Evolutionary conservation across 2,888 invertebrate genomes (phyloP).

Genomic region (Synanthedon tipuliformis): DNA sequence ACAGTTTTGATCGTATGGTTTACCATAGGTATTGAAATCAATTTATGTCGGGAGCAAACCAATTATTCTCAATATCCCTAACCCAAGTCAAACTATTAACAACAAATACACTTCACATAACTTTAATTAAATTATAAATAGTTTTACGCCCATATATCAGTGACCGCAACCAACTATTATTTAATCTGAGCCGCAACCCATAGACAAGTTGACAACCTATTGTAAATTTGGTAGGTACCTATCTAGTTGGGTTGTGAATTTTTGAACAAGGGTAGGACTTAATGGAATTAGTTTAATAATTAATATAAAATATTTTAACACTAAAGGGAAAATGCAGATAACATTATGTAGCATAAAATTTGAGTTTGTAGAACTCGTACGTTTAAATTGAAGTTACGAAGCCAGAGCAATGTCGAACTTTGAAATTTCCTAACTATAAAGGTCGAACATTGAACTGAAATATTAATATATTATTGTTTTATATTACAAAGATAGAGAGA

Average conservation of each 20-base stretch:
- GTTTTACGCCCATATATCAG: neutral
- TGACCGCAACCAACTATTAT: no score
- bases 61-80: no score
- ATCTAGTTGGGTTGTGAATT: constrained; percentile 5
- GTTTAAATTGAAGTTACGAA: constrained; percentile 17
- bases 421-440: constrained; percentile 8
- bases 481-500: neutral
- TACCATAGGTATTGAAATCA: no score
- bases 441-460: neutral
- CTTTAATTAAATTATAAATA: neutral
- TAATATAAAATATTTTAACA: constrained; percentile 45
- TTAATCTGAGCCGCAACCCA: no score
- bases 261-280: constrained; percentile 19
- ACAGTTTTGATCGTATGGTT: no score
- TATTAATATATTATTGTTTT: neutral
- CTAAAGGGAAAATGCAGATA: constrained; percentile 33
- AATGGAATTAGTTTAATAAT: constrained; percentile 52
- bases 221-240: constrained; percentile 7
- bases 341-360: constrained; percentile 30
- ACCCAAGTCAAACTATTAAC: no score
- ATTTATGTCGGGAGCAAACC: no score
- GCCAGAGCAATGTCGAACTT: constrained; percentile 18
- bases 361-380: constrained; percentile 28
- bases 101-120: neutral
- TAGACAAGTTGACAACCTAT: constrained; percentile 5